A percentile compares a stretch with the other conserved stretches of the same genome.
Conservation (phyloP, 2,797 vertebrate species). For the Arvicola amphibius region DNA sequence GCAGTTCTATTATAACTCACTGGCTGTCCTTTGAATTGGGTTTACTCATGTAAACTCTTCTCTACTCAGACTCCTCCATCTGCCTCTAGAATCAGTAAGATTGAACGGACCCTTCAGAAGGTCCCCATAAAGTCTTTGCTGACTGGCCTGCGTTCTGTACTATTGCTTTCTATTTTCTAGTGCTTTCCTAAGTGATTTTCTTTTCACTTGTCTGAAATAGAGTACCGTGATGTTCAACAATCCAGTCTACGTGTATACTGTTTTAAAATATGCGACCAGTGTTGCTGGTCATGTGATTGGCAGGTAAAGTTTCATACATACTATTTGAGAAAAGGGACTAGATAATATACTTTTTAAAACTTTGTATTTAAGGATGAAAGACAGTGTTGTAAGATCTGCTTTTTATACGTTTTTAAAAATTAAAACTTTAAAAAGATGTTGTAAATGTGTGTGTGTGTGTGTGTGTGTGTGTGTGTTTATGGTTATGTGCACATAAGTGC, state of each 20-base stretch:
- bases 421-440: background rate
- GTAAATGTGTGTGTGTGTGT: background rate
- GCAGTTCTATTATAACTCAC: background rate
- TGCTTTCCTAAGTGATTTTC: conserved; percentile 59
- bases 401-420: background rate
- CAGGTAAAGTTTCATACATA: conserved; percentile 35
- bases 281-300: background rate
- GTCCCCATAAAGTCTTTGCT: conserved; percentile 36
- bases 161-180: background rate
- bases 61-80: background rate
- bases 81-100: conserved; percentile 18
- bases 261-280: conserved; percentile 5
- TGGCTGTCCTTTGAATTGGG: background rate
- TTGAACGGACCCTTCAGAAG: background rate
- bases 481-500: background rate
- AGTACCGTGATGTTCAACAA: background rate
- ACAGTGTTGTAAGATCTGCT: background rate
- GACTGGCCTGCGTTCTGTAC: background rate
- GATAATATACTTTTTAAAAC: background rate
- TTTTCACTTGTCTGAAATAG: conserved; percentile 42
- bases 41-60: conserved; percentile 6
- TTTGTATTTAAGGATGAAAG: conserved; percentile 27
- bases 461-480: background rate
- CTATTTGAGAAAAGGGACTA: conserved; percentile 16
- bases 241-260: background rate